Evolutionary conservation across 2,888 invertebrate genomes (phyloP).

Genomic region (Pegoplata infirma): DNA sequence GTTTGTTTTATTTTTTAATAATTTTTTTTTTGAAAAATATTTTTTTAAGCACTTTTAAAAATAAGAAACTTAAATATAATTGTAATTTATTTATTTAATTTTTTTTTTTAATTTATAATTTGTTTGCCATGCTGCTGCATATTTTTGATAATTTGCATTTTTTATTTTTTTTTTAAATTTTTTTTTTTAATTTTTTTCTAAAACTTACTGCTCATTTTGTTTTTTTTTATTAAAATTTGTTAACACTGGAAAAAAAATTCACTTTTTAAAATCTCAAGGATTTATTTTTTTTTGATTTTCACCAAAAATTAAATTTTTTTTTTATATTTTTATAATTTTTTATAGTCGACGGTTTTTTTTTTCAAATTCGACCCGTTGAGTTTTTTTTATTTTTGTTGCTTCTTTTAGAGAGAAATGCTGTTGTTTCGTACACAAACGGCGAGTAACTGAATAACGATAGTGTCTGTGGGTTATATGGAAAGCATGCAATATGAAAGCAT

Average conservation of each 20-base stretch:
- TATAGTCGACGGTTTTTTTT: slow-evolving; percentile 37
- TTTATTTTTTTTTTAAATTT: slow-evolving; percentile 45
- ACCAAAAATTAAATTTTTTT: slow-evolving; percentile 25
- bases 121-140: slow-evolving; percentile 51
- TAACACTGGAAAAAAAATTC: slow-evolving; percentile 56
- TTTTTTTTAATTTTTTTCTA: slow-evolving; percentile 43
- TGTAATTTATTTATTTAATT: slow-evolving; percentile 9
- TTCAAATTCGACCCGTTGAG: slow-evolving; percentile 34
- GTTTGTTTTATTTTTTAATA: not conserved
- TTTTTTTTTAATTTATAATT: slow-evolving; percentile 11
- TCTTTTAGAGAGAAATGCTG: slow-evolving; percentile 62
- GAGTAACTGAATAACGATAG: slow-evolving; percentile 67
- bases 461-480: slow-evolving; percentile 53
- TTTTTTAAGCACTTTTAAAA: not conserved
- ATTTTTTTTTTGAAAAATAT: slow-evolving; percentile 2
- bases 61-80: slow-evolving; percentile 8
- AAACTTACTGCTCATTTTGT: slow-evolving; percentile 73
- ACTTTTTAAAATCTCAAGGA: slow-evolving; percentile 61
- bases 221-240: slow-evolving; percentile 58
- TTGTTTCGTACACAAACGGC: slow-evolving; percentile 70
- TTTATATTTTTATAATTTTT: slow-evolving; percentile 23
- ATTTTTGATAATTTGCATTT: slow-evolving; percentile 34
- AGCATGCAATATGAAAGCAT: slow-evolving; percentile 45
- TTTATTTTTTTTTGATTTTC: slow-evolving; percentile 38
- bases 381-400: slow-evolving; percentile 4